phyloP scores from a whole-genome alignment of 2,888 invertebrate genomes.

The Caenorhabditis panamensis region DNA sequence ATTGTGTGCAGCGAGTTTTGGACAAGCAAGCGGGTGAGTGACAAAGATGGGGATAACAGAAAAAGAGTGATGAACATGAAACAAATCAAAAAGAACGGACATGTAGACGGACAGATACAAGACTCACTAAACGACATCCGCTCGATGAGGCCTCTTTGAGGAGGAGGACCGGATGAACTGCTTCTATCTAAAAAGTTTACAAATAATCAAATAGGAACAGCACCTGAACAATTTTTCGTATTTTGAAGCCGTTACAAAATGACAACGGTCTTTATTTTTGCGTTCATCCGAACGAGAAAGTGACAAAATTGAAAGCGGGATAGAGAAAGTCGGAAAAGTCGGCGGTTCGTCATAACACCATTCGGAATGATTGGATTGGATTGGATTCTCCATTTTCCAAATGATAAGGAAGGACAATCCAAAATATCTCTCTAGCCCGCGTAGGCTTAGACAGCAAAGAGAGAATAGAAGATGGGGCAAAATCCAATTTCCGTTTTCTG shows the following conservation, averaged over 20 bases:
- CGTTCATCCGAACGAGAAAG: background rate
- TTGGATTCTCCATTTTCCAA: constrained; percentile 18
- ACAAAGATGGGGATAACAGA: constrained; percentile 2
- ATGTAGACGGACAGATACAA: background rate
- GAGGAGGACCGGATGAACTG: background rate
- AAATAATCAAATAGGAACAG: too few species aligned
- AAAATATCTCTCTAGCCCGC: constrained; percentile 23
- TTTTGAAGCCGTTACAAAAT: background rate
- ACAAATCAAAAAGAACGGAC: background rate
- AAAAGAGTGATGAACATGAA: background rate
- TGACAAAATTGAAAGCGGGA: too few species aligned
- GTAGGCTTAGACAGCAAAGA: background rate
- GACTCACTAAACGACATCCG: constrained; percentile 50
- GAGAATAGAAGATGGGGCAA: constrained; percentile 7
- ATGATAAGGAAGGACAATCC: constrained; percentile 15
- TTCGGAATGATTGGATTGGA: constrained; percentile 44
- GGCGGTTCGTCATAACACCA: constrained; percentile 25
- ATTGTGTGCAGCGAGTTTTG: constrained; percentile 92
- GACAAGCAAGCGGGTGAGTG: constrained; percentile 88
- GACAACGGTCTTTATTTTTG: background rate
- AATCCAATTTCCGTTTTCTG: constrained; percentile 43
- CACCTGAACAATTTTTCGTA: background rate
- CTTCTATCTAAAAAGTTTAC: constrained; percentile 15
- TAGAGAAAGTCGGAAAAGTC: constrained; percentile 15
- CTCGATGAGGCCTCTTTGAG: background rate